Evolutionary conservation across 2,797 vertebrate genomes (phyloP), one percentile per base, ranked within the genome.

Genomic region (Oreonectes daqikongensis): DNA sequence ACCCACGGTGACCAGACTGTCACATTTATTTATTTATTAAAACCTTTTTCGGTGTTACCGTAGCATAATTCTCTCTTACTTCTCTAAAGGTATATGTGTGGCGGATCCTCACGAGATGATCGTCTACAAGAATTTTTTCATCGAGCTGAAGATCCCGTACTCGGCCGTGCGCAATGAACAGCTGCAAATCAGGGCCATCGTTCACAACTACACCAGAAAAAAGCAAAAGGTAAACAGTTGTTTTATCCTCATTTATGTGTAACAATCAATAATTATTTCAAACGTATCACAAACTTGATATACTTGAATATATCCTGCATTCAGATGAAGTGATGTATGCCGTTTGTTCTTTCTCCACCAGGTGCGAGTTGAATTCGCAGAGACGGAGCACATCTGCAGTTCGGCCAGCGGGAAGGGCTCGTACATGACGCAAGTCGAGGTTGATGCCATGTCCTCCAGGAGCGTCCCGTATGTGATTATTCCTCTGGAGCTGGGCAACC

Each of bases 161-260:
- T 95, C 96, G 0, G 95, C 94, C 2, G 94, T 97, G 26, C 93
- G 92, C 44, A 95, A 95, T 0, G 96, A 97, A 78, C 95, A 97
- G 77, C 86, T 98, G 75, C 95, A 97, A 85, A 84, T 98, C 57
- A 94, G 94, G 0, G 95, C 94, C 0, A 52, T 98, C 64, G 92
- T 97, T 44, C 95, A 96, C 91, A 98, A 97, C 90, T 94, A 95
- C 84, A 69, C 71, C 20, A 66, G 65, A 4, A 77, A 30, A 15
- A 65, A 52, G 22, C 28, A 79, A 0, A 68, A 22, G 79, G 83
- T 83, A 69, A 67, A 35, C n/a, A n/a, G n/a, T n/a, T 11, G 22
- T 53, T 53, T 22, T 50, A 20, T n/a, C 8, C 35, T 35, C 35
- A 7, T 17, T n/a, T 18, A 6, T 48, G 46, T 48, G 17, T 48